Evolutionary conservation across 64 coral and sea anemone genomes (phyloP).

Genomic region (Cladopsammia gracilis): DNA sequence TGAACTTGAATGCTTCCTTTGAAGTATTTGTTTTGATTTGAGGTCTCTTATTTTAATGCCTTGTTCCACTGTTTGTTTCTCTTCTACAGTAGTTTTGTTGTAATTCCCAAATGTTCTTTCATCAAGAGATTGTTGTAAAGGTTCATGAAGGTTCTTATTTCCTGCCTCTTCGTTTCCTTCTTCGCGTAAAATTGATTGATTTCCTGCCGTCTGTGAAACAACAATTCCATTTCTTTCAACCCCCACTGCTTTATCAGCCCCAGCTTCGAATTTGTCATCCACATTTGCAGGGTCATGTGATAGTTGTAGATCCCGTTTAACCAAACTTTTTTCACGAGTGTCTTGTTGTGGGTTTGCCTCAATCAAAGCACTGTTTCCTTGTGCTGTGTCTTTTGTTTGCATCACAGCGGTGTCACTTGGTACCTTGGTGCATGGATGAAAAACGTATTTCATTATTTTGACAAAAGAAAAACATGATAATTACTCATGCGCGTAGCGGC

Average conservation of each 20-base stretch:
- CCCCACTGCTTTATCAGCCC: not conserved
- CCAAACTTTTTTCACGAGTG: not conserved
- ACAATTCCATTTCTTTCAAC: not conserved
- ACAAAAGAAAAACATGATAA: not conserved
- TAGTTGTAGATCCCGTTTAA: not conserved
- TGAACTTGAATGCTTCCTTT: not conserved
- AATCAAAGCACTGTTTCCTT: not conserved
- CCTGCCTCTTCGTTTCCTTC: not conserved
- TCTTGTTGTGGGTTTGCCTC: not conserved
- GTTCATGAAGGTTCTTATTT: not conserved
- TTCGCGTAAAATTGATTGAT: slow-evolving; percentile 20
- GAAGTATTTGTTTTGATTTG: slow-evolving; percentile 26
- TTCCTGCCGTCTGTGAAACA: not conserved
- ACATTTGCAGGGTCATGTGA: not conserved
- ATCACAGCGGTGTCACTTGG: not conserved
- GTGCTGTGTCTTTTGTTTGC: slow-evolving; percentile 10
- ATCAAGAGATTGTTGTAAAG: not conserved
- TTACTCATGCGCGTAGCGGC: too few species aligned
- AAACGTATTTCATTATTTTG: not conserved
- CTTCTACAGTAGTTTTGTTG: not conserved
- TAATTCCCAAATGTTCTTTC: not conserved
- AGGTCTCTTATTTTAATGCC: slow-evolving; percentile 45
- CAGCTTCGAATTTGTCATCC: not conserved
- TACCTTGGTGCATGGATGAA: slow-evolving; percentile 23
- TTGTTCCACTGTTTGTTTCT: not conserved